phyloP scores from a whole-genome alignment of 2,113 vertebrate genomes.

The Chunga burmeisteri region DNA sequence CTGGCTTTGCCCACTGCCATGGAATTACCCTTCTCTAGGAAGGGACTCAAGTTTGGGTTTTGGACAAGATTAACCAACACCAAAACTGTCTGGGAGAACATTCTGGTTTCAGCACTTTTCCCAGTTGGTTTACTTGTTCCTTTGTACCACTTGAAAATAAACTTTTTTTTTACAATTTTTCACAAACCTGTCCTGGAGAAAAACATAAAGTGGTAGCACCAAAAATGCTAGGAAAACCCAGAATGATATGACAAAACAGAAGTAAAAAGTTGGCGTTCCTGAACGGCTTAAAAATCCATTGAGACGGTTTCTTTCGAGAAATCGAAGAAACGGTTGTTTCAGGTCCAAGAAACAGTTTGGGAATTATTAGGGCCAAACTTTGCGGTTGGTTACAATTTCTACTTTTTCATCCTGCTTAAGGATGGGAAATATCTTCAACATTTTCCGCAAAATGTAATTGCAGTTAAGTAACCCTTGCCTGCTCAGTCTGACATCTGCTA shows the following conservation, averaged over 20 bases:
- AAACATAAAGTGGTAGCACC: not conserved
- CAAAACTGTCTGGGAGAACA: not conserved
- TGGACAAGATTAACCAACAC: not conserved
- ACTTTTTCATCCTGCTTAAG: not conserved
- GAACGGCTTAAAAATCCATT: not conserved
- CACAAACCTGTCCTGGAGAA: not conserved
- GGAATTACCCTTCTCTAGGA: not conserved
- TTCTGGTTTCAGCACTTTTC: not conserved
- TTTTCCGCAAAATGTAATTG: not conserved
- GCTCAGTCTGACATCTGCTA: not conserved
- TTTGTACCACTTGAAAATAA: not conserved
- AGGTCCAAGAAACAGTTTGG: not conserved
- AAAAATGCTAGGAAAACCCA: not conserved
- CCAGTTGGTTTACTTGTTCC: not conserved
- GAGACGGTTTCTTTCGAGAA: not conserved
- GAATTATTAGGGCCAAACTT: not conserved
- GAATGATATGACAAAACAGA: not conserved
- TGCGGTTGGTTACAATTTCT: not conserved
- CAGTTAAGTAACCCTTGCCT: not conserved
- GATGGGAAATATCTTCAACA: not conserved
- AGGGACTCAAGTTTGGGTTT: not conserved
- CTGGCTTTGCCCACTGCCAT: not conserved
- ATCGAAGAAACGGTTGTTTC: not conserved
- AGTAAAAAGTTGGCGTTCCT: not conserved
- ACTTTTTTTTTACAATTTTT: not conserved